phyloP scores from a whole-genome alignment of 1,140 invertebrate species.

The Nebria ingens region DNA sequence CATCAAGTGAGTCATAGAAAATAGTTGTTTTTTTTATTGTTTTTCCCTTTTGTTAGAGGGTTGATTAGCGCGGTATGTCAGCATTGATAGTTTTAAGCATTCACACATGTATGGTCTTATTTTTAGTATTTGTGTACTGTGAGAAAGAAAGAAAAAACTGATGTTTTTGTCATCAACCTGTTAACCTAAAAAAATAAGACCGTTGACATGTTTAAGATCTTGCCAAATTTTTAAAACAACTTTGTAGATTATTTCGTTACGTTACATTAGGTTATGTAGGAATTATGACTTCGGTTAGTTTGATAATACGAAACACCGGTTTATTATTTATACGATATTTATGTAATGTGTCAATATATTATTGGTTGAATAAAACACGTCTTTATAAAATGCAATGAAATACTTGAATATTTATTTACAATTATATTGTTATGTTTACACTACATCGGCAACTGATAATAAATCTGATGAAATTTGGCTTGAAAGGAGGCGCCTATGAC shows the following conservation, averaged over 20 bases:
- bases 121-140: not conserved
- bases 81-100: not conserved
- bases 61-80: constrained; percentile 1
- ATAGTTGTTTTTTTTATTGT: not conserved
- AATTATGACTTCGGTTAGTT: too few species aligned
- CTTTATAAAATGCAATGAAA: too few species aligned
- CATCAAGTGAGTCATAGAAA: not conserved
- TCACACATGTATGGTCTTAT: not conserved
- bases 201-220: not conserved
- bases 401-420: too few species aligned
- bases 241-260: not conserved
- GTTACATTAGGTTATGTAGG: not conserved
- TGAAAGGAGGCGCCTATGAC: too few species aligned
- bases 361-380: too few species aligned
- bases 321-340: too few species aligned
- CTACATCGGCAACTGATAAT: too few species aligned
- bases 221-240: not conserved
- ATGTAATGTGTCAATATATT: too few species aligned
- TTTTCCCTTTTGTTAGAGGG: not conserved
- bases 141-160: too few species aligned
- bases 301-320: too few species aligned
- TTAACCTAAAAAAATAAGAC: constrained; percentile 5
- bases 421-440: too few species aligned
- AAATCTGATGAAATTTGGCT: too few species aligned
- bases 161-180: constrained; percentile 2